Percentiles rank a stretch among this genome's conserved stretches.
Evolutionary conservation across 2,797 vertebrate species (phyloP).

Genomic region (Urocyon cinereoargenteus): DNA sequence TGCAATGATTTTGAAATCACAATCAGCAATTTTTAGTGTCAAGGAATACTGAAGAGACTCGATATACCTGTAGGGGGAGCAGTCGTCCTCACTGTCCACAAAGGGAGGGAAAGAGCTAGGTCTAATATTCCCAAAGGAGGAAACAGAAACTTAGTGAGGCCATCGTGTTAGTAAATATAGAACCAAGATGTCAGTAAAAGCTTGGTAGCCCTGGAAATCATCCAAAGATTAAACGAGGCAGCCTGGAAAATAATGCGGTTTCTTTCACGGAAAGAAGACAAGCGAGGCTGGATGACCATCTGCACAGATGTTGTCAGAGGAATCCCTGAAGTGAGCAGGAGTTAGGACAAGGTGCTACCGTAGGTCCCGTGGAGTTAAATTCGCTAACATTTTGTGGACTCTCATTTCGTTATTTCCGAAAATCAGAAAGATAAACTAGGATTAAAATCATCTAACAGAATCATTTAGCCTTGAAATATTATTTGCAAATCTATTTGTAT

Average conservation of each 20-base stretch:
- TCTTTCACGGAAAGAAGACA: not conserved
- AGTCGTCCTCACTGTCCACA: not conserved
- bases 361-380: not conserved
- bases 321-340: not conserved
- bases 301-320: not conserved
- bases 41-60: not conserved
- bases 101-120: too few species aligned
- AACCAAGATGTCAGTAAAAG: not conserved
- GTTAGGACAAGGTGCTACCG: not conserved
- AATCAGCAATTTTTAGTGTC: not conserved
- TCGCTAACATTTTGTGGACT: not conserved
- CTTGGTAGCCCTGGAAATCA: not conserved
- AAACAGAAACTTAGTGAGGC: not conserved
- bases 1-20: not conserved
- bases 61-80: not conserved
- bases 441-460: not conserved
- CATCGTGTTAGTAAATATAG: not conserved
- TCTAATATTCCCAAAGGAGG: not conserved
- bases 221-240: not conserved
- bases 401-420: conserved; percentile 25
- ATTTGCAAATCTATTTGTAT: conserved; percentile 58
- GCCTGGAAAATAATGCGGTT: not conserved
- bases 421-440: conserved; percentile 9
- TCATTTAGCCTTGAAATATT: conserved; percentile 50
- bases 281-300: not conserved